Evolutionary conservation across 2,888 invertebrate species (phyloP).

Genomic region (Uloborus plumipes): DNA sequence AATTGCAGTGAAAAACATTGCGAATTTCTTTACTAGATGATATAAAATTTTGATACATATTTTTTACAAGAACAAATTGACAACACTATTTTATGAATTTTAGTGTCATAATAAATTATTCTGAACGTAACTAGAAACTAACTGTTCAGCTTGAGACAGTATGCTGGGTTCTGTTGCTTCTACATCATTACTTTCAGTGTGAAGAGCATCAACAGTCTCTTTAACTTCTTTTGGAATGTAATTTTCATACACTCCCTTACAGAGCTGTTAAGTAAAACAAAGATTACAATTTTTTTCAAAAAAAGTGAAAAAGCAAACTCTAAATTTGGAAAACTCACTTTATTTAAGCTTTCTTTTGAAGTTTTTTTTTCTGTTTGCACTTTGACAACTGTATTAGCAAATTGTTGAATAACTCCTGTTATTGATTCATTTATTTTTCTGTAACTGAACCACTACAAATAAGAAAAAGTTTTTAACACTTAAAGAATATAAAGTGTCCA

Average conservation of each 20-base stretch:
- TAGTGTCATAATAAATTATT: not conserved
- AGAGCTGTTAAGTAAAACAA: conserved; percentile 20
- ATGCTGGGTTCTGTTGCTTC: conserved; percentile 8
- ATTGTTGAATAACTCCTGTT: conserved; percentile 26
- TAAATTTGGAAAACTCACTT: no score
- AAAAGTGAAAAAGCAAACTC: not conserved
- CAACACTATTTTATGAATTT: conserved; percentile 6
- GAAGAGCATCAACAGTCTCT: not conserved
- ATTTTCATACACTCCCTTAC: conserved; percentile 20
- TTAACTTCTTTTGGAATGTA: conserved; percentile 18
- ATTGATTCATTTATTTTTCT: conserved; percentile 30
- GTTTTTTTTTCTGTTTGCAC: not conserved
- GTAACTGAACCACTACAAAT: conserved; percentile 32
- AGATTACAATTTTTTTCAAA: not conserved
- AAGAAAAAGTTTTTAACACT: not conserved
- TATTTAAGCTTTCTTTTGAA: not conserved
- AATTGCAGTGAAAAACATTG: no score
- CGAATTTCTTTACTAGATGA: no score
- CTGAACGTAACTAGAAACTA: conserved; percentile 19
- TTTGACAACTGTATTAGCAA: conserved; percentile 24
- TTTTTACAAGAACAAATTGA: not conserved
- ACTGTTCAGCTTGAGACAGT: conserved; percentile 33
- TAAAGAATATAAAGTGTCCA: no score
- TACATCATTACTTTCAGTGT: not conserved
- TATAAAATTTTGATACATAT: no score